These are phyloP conservation scores for Rhinogobius similis DNA, from an alignment of 2,113 vertebrate species.

Conservation along the genomic window DNA sequence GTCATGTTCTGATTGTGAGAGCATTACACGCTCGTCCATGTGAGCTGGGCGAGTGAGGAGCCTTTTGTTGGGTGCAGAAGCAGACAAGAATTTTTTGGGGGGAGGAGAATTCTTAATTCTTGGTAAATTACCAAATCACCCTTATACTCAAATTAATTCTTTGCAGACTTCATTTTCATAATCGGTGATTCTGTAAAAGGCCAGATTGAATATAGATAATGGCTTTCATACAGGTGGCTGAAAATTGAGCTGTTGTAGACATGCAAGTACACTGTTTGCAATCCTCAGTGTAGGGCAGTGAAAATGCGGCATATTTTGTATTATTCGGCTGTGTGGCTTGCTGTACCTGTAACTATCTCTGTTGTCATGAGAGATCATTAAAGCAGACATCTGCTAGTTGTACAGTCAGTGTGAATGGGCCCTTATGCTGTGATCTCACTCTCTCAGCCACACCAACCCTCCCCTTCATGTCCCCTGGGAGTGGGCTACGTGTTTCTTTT, in stretches of 20 bases:
- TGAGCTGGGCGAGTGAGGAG: conserved; percentile 51
- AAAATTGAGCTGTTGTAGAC: not conserved
- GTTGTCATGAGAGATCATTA: conserved; percentile 72
- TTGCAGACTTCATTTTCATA: not conserved
- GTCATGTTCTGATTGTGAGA: conserved; percentile 48
- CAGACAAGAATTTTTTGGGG: conserved; percentile 14
- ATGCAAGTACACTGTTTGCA: not conserved
- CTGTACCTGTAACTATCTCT: conserved; percentile 52
- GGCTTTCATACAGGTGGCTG: not conserved
- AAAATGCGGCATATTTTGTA: conserved; percentile 24
- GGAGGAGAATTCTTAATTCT: conserved; percentile 14
- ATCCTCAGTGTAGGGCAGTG: not conserved
- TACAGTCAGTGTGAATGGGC: conserved; percentile 52
- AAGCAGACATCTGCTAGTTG: conserved; percentile 69
- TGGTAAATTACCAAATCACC: conserved; percentile 30
- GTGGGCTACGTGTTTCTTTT: conserved; percentile 24
- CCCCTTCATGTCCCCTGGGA: conserved; percentile 20
- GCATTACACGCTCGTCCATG: conserved; percentile 56
- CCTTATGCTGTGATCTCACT: conserved; percentile 66
- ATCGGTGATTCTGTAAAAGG: not conserved
- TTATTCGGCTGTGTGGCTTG: conserved; percentile 37
- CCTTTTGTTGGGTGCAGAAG: conserved; percentile 64
- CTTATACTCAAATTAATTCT: not conserved
- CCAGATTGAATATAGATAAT: not conserved
- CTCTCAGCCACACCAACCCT: conserved; percentile 51